phyloP scores from a whole-genome alignment of 2,888 invertebrate species.

The Chrysopilus asiliformis region DNA sequence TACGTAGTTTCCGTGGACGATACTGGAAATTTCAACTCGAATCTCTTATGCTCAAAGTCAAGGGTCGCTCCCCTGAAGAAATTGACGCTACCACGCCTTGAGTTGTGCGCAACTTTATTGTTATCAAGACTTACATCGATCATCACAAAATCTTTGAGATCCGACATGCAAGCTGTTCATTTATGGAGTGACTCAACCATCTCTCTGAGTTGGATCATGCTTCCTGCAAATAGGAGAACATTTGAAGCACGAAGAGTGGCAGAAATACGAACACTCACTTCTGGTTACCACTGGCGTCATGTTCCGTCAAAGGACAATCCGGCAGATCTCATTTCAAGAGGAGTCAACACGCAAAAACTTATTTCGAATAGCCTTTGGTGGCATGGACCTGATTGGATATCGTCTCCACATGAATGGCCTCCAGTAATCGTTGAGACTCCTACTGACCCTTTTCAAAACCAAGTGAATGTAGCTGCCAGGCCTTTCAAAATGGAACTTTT shows the following conservation, averaged over 20 bases:
- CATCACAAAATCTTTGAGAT: too few species aligned
- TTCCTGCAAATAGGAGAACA: background rate
- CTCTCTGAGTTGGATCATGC: background rate
- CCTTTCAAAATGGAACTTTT: too few species aligned
- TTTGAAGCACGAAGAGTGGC: background rate
- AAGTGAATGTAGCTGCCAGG: too few species aligned
- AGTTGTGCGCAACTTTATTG: background rate
- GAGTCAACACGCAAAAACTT: too few species aligned
- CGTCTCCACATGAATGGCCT: too few species aligned
- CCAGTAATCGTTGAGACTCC: too few species aligned
- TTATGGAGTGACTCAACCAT: background rate
- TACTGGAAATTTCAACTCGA: background rate
- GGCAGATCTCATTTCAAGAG: too few species aligned
- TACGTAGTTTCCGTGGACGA: background rate
- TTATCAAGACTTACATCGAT: background rate
- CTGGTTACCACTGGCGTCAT: constrained; percentile 8
- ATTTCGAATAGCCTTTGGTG: constrained; percentile 9
- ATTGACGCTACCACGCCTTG: background rate
- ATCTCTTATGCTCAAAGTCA: background rate
- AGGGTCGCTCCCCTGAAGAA: background rate
- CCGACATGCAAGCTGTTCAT: background rate
- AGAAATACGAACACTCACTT: background rate
- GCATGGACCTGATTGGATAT: constrained; percentile 9
- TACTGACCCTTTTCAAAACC: too few species aligned
- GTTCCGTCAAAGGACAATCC: too few species aligned